Evolutionary conservation across 1,140 invertebrate species (phyloP), one percentile per base, ranked within the genome.

Genomic region (Drosophila biarmipes): DNA sequence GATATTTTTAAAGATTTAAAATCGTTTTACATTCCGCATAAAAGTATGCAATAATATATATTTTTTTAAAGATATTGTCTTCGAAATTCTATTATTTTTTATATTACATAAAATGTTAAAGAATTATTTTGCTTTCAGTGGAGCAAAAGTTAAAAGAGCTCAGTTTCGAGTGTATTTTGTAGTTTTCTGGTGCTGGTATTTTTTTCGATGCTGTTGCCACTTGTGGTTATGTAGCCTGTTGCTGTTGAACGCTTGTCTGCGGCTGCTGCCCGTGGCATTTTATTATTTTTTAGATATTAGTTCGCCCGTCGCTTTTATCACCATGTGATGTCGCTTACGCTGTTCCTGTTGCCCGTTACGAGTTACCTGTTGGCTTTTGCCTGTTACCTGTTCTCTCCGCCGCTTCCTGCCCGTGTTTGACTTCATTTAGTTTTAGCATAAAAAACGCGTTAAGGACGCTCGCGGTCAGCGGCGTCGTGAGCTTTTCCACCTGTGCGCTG

Each of bases 351-450:
- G 31, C 31, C 57, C 10, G 14, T 14, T 56, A 21, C 19, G 11
- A 6, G 42, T 43, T 56, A 21, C 19, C 19, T 14, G 42, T 43
- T 24, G 2, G 21, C 21, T 19, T 6, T 5, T 58, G 17, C 6
- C 56, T 55, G 49, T 59, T 37, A 35, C 12, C 48, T 31, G 24
- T 15, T 10, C 27, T 31, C 17, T 21, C 29, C 10, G 12, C 29
- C 12, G 12, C 15, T 49, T 14, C 19, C 17, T 34, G 37, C 24
- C 57, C 53, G 42, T 31, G 62, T 48, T 49, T 64, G 66, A 87
- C 82, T 86, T 86, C 82, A 86, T 87, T 86, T 78, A 64, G 82
- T 81, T 74, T 49, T 87, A 75, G 82, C 82, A 86, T 86, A 86
- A 86, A 86, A 87, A 82, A 68, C 78, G 74, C 82, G 66, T 86